Conservation (phyloP, 2,888 invertebrate species). For the Taphrorychus bicolor region DNA sequence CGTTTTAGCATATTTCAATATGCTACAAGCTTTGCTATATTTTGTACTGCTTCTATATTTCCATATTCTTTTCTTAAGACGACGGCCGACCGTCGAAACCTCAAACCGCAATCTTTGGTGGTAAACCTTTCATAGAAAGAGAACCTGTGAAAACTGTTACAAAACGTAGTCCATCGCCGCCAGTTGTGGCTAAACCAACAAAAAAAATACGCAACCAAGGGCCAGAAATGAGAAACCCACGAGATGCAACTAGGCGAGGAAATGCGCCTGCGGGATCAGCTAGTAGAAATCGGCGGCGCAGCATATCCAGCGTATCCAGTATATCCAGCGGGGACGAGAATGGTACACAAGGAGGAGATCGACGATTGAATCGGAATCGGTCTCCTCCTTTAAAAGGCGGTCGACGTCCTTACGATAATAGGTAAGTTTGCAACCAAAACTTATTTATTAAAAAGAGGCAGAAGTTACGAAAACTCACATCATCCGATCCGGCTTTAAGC, state of each 20-base stretch:
- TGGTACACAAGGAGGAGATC: background rate
- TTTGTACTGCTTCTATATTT: too few species aligned
- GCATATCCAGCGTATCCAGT: conserved; percentile 64
- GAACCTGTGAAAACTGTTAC: conserved; percentile 48
- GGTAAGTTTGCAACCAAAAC: background rate
- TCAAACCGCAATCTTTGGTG: conserved; percentile 31
- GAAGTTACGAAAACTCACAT: too few species aligned
- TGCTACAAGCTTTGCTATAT: too few species aligned
- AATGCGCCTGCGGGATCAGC: background rate
- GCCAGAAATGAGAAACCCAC: background rate
- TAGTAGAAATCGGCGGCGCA: conserved; percentile 51
- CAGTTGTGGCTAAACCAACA: conserved; percentile 62
- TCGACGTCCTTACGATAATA: background rate
- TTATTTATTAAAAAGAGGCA: too few species aligned
- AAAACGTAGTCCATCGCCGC: conserved; percentile 64
- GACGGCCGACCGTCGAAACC: conserved; percentile 18
- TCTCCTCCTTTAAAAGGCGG: conserved; percentile 13
- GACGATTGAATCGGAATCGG: conserved; percentile 15
- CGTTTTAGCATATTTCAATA: too few species aligned
- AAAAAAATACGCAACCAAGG: conserved; percentile 44
- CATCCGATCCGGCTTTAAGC: too few species aligned
- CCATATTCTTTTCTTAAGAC: conserved; percentile 2
- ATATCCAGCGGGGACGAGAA: conserved; percentile 57
- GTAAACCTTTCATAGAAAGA: conserved; percentile 39
- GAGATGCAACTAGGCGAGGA: background rate